Evolutionary conservation across 2,888 invertebrate species (phyloP).

Genomic region (Seira musarum): DNA sequence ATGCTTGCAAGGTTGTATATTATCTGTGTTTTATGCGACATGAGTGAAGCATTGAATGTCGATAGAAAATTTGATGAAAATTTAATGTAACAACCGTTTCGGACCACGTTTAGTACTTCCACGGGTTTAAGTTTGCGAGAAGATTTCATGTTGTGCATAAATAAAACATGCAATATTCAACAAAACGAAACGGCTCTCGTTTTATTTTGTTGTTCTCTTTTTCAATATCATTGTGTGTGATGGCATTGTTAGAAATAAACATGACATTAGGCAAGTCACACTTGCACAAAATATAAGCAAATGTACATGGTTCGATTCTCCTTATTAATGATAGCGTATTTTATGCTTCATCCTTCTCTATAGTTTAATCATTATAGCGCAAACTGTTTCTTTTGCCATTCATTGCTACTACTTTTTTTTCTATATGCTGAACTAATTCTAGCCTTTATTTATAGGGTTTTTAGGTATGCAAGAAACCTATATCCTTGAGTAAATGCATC

Average conservation of each 20-base stretch:
- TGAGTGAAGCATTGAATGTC: no score
- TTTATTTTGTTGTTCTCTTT: not conserved
- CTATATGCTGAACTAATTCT: constrained; percentile 1
- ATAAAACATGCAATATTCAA: not conserved
- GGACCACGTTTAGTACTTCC: no score
- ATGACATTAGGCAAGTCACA: constrained; percentile 46
- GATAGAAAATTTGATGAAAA: no score
- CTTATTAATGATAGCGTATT: constrained; percentile 4
- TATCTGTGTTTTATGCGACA: no score
- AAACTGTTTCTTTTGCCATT: not conserved
- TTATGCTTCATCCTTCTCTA: not conserved
- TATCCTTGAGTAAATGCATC: constrained; percentile 7
- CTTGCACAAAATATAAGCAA: not conserved
- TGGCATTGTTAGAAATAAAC: constrained; percentile 17
- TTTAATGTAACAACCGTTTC: no score
- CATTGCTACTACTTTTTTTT: no score
- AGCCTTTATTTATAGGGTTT: not conserved
- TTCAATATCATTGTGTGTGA: not conserved
- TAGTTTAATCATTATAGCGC: not conserved
- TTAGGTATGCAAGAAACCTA: not conserved
- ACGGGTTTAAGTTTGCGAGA: not conserved
- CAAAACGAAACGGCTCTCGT: not conserved
- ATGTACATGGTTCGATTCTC: constrained; percentile 5
- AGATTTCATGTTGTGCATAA: not conserved
- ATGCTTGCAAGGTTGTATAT: no score